Conservation (phyloP, 2,797 vertebrate genomes). For the Silurus aristotelis region DNA sequence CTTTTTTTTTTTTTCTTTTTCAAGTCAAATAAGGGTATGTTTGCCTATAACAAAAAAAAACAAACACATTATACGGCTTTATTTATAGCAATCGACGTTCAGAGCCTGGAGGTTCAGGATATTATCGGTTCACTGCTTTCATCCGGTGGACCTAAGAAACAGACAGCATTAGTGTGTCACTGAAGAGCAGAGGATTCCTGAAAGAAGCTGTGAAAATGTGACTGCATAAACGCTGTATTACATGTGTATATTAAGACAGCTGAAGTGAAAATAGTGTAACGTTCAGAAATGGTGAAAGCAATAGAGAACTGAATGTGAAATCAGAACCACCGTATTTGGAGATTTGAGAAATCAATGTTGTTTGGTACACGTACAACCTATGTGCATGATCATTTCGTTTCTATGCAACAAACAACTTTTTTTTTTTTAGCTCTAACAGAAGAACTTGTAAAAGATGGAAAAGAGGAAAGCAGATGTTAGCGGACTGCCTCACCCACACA, state of each 20-base stretch:
- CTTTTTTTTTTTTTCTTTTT: constrained; percentile 21
- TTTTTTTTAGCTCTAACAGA: too few relatives aligned
- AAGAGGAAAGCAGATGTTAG: background rate
- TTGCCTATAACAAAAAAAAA: constrained; percentile 33
- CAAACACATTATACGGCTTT: background rate
- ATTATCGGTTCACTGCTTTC: background rate
- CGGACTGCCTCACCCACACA: too few relatives aligned
- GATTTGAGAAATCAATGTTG: background rate
- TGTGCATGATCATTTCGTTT: too few relatives aligned
- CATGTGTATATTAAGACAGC: background rate
- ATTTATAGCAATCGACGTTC: background rate
- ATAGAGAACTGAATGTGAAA: background rate
- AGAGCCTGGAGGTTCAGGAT: background rate
- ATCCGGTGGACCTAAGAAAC: constrained; percentile 8
- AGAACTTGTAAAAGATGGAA: too few relatives aligned
- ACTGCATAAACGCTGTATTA: background rate
- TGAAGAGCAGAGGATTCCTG: constrained; percentile 8
- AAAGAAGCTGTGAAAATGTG: constrained; percentile 17
- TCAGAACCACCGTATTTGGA: background rate
- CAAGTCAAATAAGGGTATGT: constrained; percentile 22
- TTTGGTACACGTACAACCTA: too few relatives aligned
- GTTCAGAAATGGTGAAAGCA: too few relatives aligned
- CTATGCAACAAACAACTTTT: too few relatives aligned
- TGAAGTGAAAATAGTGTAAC: background rate
- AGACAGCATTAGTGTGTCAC: constrained; percentile 4